A percentile compares a stretch with the other conserved stretches of the same genome.
These are phyloP conservation scores for Lepisosteus oculatus DNA, from an alignment of 2,113 vertebrate species.

Conservation along the genomic window DNA sequence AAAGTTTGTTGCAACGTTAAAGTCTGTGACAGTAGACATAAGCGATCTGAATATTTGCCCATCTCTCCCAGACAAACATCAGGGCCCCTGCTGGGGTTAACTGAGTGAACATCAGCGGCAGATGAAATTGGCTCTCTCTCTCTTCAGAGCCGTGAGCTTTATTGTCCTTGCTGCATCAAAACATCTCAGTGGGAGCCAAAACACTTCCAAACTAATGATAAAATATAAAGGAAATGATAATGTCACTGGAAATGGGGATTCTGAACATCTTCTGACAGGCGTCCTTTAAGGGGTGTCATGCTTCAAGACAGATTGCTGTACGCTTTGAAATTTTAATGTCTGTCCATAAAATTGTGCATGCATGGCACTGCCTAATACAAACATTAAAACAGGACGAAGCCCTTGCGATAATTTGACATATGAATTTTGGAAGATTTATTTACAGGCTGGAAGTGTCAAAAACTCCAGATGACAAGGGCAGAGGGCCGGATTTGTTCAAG, in stretches of 20 bases:
- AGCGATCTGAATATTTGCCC: conserved; percentile 33
- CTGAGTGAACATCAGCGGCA: conserved; percentile 48
- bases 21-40: not conserved
- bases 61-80: conserved; percentile 46
- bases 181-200: conserved; percentile 67
- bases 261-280: conserved; percentile 50
- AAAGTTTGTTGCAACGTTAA: not conserved
- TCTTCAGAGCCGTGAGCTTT: conserved; percentile 44
- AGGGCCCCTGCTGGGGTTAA: conserved; percentile 57
- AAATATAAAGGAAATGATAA: conserved; percentile 70
- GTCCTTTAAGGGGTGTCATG: conserved; percentile 57
- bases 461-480: conserved; percentile 55
- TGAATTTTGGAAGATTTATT: conserved; percentile 71
- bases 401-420: conserved; percentile 71
- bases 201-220: conserved; percentile 73
- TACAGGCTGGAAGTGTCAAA: conserved; percentile 63
- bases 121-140: conserved; percentile 71
- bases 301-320: conserved; percentile 58
- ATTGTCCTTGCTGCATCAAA: conserved; percentile 74
- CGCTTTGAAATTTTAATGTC: conserved; percentile 69
- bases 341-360: conserved; percentile 63
- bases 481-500: conserved; percentile 54
- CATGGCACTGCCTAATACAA: conserved; percentile 63
- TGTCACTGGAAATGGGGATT: conserved; percentile 47
- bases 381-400: conserved; percentile 69